phyloP scores from a whole-genome alignment of 37 sponge, comb jelly and placozoan species.

The Amphimedon queenslandica region DNA sequence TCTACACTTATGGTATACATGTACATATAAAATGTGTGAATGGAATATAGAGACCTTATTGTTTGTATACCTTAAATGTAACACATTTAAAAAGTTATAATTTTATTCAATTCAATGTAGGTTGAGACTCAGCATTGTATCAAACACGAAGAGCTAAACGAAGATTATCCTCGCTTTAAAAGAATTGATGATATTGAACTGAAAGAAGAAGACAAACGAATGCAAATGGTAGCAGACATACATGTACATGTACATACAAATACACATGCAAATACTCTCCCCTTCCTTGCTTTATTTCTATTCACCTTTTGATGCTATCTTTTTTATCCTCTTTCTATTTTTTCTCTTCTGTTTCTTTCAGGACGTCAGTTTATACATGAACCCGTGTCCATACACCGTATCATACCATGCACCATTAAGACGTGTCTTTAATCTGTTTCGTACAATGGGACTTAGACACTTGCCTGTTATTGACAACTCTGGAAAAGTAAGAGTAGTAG shows the following conservation, averaged over 20 bases:
- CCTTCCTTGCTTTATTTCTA: too few species aligned
- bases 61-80: too few species aligned
- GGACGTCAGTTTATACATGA: slow-evolving; percentile 85
- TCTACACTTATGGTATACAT: too few species aligned
- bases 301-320: too few species aligned
- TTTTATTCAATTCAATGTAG: too few species aligned
- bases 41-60: too few species aligned
- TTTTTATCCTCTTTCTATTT: background rate
- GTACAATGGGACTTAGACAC: slow-evolving; percentile 97
- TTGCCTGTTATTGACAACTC: slow-evolving; percentile 76
- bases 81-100: too few species aligned
- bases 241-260: too few species aligned
- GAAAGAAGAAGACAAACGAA: slow-evolving; percentile 27
- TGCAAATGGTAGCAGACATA: slow-evolving; percentile 74
- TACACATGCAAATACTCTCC: too few species aligned
- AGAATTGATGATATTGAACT: slow-evolving; percentile 50
- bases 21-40: too few species aligned
- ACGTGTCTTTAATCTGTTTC: slow-evolving; percentile 87
- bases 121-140: slow-evolving; percentile 33
- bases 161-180: slow-evolving; percentile 68
- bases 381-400: slow-evolving; percentile 94
- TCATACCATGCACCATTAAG: slow-evolving; percentile 66
- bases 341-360: slow-evolving; percentile 14
- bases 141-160: slow-evolving; percentile 26
- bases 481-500: slow-evolving; percentile 84